Evolutionary conservation across 2,797 vertebrate species (phyloP), one percentile per base, ranked within the genome.

Genomic region (Prionace glauca): DNA sequence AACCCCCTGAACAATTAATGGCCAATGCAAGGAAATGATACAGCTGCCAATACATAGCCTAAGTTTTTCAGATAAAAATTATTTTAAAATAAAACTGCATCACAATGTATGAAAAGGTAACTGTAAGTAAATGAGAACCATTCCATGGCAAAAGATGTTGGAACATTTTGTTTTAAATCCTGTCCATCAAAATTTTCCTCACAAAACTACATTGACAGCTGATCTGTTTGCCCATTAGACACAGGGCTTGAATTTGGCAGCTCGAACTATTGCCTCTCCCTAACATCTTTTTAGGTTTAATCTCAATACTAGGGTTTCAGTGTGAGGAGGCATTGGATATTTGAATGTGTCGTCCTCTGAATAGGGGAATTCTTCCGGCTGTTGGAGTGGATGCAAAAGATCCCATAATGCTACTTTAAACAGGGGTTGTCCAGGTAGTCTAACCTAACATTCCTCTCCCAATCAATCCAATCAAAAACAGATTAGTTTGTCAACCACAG

Each of bases 1-100:
- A 98, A 99, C 96, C 99, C 99, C 77, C 96, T 97, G 93, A 95
- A 77, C 12, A 77, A 77, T 45, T 95, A 95, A 77, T 8, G 0
- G 20, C 71, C 36, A 2, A 77, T 2, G 5, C 5, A 92, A 22
- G 11, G 9, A 92, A 65, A 41, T 69, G 12, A 22, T 26, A 41
- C 3, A 24, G 3, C 20, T 69, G 8, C 9, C 90, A 69, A 69
- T 24, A 92, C 12, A 92, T 67, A 24, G 20, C n/a, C 62, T 3
- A 67, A 67, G 29, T 32, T 90, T 20, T 45, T 84, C 36, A 45
- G 36, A 84, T 14, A 84, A 41, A 74, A 77, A 77, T 74, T 11
- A 77, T 77, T n/a, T 77, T 45, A 84, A 84, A 84, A 84, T 45
- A 24, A 84, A 8, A 9, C 5, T 36, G 32, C 5, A 41, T 36